Percentiles rank a stretch among this genome's conserved stretches.
phyloP scores from a whole-genome alignment of 2,797 vertebrate genomes.

The Buphagus erythrorhynchus region DNA sequence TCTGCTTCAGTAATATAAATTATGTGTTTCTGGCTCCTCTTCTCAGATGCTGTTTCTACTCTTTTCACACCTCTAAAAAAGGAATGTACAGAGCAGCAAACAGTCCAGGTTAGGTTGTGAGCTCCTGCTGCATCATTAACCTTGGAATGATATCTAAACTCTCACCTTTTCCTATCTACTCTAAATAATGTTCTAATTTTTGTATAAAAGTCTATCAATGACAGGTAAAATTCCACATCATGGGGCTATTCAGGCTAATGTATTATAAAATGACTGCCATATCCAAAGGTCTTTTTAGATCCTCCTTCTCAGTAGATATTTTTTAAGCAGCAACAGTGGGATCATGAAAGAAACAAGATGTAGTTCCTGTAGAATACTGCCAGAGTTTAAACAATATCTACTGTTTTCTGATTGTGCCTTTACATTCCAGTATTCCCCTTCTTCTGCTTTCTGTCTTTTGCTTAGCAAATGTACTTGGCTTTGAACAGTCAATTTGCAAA shows the following conservation, averaged over 20 bases:
- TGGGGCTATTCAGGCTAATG: neutral
- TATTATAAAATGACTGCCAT: neutral
- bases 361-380: neutral
- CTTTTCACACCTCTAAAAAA: neutral
- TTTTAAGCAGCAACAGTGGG: neutral
- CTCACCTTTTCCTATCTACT: neutral
- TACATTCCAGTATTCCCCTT: fast-evolving
- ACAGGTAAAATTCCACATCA: neutral
- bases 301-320: neutral
- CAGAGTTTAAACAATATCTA: neutral
- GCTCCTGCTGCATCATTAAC: neutral
- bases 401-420: neutral
- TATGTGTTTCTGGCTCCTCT: neutral
- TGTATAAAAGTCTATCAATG: neutral
- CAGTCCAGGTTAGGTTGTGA: neutral
- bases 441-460: neutral
- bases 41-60: neutral
- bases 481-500: neutral
- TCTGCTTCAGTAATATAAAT: neutral
- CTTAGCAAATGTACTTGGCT: neutral
- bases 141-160: neutral
- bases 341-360: neutral
- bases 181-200: neutral
- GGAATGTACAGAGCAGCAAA: neutral
- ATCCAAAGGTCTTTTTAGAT: neutral